Base-by-base conservation (phyloP, 2,113 vertebrate species). In the Ctenodactylus gundi region DNA sequence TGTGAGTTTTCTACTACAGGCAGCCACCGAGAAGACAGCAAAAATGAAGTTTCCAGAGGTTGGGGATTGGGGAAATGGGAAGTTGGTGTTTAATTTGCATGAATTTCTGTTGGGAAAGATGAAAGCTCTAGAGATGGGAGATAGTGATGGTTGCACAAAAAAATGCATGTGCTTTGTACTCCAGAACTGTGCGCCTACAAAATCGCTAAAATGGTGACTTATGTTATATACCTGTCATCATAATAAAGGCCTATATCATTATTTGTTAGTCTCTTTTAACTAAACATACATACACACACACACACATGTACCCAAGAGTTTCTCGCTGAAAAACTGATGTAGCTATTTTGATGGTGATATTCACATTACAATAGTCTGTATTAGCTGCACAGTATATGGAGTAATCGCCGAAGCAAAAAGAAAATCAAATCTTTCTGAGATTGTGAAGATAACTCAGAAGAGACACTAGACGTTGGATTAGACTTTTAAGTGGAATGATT, bases 181-280 rank as follows among this genome's bases (percentile, higher is more conserved):
- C 68, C 60, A 20, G 21, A 93, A 62, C 25, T 65, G 7, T 57
- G 57, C 12, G 44, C 51, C 51, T 57, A 90, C 87, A 68, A 60
- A 62, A 57, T 53, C 25, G 41, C 65, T 49, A 76, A 94, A 94
- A 90, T 25, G 29, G 20, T 46, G n/a, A 64, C 46, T 88, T 77
- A 46, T 81, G 34, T 81, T 75, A 77, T 27, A 2, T 58, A 68
- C 36, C 88, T 6, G 27, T 85, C 31, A 62, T 23, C 39, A 49
- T 23, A 85, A 62, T 77, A 44, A 73, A 93, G 62, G 41, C 1
- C 18, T 77, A 68, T 90, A 53, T 41, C n/a, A 41, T n/a, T 85
- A 84, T 93, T 93, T 87, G 82, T 82, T 51, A 68, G 18, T 84
- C n/a, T 80, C 29, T 87, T 95, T 83, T 65, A 51, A 86, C 82